Percentiles rank a stretch among this genome's conserved stretches.
phyloP scores from a whole-genome alignment of 2,888 invertebrate genomes.

The Caenorhabditis uteleia region DNA sequence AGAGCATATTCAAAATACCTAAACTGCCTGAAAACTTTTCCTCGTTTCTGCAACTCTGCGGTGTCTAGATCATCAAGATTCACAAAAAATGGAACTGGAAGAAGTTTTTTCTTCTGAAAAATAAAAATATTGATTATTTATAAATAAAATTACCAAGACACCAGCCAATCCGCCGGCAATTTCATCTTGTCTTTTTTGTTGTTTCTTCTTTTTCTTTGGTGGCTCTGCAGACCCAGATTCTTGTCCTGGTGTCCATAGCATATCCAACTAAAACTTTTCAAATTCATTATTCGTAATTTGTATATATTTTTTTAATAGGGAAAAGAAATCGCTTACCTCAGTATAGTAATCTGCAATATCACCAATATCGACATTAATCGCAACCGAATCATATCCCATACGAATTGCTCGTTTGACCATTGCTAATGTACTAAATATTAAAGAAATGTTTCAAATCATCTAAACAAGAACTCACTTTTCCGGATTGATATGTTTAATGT shows the following conservation, averaged over 20 bases:
- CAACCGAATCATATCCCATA: slow-evolving; percentile 68
- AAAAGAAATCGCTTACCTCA: too few species aligned
- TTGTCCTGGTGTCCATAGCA: slow-evolving; percentile 28
- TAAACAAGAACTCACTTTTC: slow-evolving; percentile 21
- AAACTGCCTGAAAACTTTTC: slow-evolving; percentile 65
- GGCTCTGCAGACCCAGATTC: slow-evolving; percentile 28
- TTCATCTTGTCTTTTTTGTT: slow-evolving; percentile 17
- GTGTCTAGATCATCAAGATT: slow-evolving; percentile 56
- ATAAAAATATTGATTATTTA: neutral
- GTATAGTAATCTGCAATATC: slow-evolving; percentile 47
- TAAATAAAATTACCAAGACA: slow-evolving; percentile 11
- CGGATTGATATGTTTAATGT: slow-evolving; percentile 52
- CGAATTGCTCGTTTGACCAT: slow-evolving; percentile 62
- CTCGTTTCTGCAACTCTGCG: slow-evolving; percentile 48
- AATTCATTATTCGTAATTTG: neutral
- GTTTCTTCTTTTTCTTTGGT: slow-evolving; percentile 59
- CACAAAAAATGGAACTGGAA: slow-evolving; percentile 67
- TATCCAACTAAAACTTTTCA: slow-evolving; percentile 17
- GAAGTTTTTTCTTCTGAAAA: slow-evolving; percentile 31
- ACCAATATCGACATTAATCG: slow-evolving; percentile 67
- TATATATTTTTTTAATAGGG: neutral
- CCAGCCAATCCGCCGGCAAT: slow-evolving; percentile 23
- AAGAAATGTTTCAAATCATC: neutral
- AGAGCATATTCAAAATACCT: slow-evolving; percentile 46
- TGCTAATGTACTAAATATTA: slow-evolving; percentile 31